These are phyloP conservation scores for Macrochelys suwanniensis DNA, from an alignment of 2,797 vertebrate genomes.

Conservation along the genomic window DNA sequence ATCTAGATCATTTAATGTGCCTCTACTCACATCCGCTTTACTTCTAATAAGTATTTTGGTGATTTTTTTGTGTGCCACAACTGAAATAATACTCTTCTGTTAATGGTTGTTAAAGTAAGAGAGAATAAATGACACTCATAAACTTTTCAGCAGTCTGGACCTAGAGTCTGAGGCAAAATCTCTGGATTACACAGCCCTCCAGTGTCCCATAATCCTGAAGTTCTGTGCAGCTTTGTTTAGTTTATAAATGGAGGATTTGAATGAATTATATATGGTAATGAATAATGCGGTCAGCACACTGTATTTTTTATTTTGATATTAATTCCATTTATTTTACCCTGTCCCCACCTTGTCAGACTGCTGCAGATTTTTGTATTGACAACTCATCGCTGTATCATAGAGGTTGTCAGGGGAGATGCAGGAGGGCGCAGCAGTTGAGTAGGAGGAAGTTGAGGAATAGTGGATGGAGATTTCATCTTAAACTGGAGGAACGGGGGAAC, in stretches of 20 bases:
- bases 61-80: conserved; percentile 40
- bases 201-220: not conserved
- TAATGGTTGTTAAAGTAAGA: conserved; percentile 8
- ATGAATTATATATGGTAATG: not conserved
- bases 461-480: not conserved
- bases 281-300: not conserved
- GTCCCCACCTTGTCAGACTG: not conserved
- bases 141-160: conserved; percentile 2
- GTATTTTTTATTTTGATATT: not conserved
- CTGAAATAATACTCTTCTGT: conserved; percentile 45
- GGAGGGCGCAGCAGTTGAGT: not conserved
- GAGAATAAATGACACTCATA: conserved; percentile 8
- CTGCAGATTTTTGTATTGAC: not conserved
- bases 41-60: conserved; percentile 78
- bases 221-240: not conserved
- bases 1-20: conserved; percentile 77
- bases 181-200: not conserved
- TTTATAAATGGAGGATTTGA: not conserved
- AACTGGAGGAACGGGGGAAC: not conserved
- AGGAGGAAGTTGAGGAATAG: not conserved
- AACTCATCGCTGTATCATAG: not conserved
- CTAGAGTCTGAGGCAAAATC: not conserved
- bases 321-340: not conserved
- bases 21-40: conserved; percentile 76
- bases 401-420: not conserved